phyloP scores from a whole-genome alignment of 2,888 invertebrate species.

The Conistra vaccinii region DNA sequence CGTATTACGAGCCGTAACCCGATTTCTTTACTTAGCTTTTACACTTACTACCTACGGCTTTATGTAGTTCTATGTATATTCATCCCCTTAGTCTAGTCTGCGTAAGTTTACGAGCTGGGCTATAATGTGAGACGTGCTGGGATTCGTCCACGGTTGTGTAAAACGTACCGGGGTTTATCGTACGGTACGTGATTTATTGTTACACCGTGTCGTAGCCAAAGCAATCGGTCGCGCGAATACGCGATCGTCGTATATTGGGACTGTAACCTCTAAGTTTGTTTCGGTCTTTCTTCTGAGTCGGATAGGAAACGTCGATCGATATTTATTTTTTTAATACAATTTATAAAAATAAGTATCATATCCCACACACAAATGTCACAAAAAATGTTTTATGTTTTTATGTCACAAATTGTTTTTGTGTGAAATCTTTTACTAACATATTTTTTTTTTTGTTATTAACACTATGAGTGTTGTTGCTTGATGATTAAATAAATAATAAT shows the following conservation, averaged over 20 bases:
- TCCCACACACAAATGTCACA: too few species aligned
- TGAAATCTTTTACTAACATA: too few species aligned
- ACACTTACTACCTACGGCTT: conserved; percentile 29
- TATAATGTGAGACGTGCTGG: conserved; percentile 35
- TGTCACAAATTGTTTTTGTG: too few species aligned
- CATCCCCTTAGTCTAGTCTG: conserved; percentile 20
- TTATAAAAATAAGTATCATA: neutral
- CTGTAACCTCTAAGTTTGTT: neutral
- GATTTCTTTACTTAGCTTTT: conserved; percentile 55
- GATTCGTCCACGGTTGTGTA: conserved; percentile 16
- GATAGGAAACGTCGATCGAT: neutral
- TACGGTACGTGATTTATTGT: conserved; percentile 30
- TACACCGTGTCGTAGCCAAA: neutral
- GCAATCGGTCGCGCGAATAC: neutral
- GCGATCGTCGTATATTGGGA: neutral
- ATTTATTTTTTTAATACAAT: neutral
- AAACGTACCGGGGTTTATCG: conserved; percentile 8
- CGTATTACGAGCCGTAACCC: conserved; percentile 39
- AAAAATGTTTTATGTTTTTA: too few species aligned
- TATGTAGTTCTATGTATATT: conserved; percentile 42
- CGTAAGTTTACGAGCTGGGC: conserved; percentile 38
- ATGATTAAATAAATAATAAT: too few species aligned
- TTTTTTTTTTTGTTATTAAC: too few species aligned
- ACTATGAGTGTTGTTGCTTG: too few species aligned
- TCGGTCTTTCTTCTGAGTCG: neutral